Evolutionary conservation across 2,888 invertebrate genomes (phyloP).

Genomic region (Coenonympha glycerion): DNA sequence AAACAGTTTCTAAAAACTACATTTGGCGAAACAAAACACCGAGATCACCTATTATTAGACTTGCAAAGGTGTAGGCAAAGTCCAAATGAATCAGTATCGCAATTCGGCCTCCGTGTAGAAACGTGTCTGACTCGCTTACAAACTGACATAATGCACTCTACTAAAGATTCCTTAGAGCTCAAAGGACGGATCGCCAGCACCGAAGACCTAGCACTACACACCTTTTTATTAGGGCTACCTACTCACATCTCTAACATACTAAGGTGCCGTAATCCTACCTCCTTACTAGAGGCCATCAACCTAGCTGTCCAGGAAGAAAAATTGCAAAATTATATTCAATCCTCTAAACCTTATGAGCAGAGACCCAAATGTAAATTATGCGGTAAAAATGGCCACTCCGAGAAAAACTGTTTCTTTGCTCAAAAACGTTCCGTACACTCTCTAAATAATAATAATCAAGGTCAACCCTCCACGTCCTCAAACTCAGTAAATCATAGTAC

Average conservation of each 20-base stretch:
- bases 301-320: constrained; percentile 1
- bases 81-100: neutral
- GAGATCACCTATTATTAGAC: neutral
- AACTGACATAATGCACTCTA: neutral
- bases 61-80: neutral
- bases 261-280: neutral
- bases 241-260: neutral
- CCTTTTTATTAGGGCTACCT: neutral
- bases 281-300: neutral
- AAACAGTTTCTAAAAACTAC: neutral
- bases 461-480: neutral
- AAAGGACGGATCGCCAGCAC: neutral
- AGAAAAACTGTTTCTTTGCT: neutral
- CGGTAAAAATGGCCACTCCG: neutral
- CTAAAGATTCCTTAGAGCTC: neutral
- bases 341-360: neutral
- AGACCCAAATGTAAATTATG: neutral
- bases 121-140: neutral
- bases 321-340: constrained; percentile 2
- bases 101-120: neutral
- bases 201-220: neutral
- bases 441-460: neutral
- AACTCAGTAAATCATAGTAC: neutral
- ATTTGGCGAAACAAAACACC: neutral
- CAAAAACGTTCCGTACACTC: neutral